phyloP scores from a whole-genome alignment of 2,888 invertebrate species.

The Ormyrus nitidulus region DNA sequence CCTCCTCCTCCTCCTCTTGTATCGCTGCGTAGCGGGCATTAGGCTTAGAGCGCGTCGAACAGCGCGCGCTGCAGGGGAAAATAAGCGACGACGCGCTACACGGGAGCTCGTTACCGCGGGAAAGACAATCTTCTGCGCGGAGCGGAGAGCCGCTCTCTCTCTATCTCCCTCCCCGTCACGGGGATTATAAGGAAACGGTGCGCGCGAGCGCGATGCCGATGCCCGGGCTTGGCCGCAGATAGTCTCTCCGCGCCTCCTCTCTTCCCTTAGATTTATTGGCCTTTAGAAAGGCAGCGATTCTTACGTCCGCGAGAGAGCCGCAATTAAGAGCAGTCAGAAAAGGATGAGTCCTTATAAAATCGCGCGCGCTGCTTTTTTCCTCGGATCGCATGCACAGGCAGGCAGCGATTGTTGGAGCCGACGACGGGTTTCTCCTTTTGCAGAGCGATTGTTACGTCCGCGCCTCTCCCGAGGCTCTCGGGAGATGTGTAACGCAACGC shows the following conservation, averaged over 20 bases:
- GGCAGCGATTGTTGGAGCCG: too few species aligned
- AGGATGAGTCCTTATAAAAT: slow-evolving; percentile 20
- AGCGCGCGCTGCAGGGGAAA: slow-evolving; percentile 63
- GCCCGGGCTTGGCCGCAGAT: slow-evolving; percentile 26
- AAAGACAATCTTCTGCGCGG: slow-evolving; percentile 61
- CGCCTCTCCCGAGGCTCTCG: too few species aligned
- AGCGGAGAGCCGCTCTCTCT: slow-evolving; percentile 48
- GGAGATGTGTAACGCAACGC: too few species aligned
- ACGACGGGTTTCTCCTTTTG: too few species aligned
- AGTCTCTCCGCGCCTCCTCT: neutral
- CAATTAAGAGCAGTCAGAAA: slow-evolving; percentile 46
- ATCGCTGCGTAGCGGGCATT: neutral
- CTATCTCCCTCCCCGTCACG: slow-evolving; percentile 50
- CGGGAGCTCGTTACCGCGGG: slow-evolving; percentile 72
- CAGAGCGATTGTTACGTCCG: too few species aligned
- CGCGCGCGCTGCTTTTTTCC: neutral
- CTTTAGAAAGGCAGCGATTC: slow-evolving; percentile 39
- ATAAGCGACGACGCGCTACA: slow-evolving; percentile 70
- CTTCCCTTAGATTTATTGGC: slow-evolving; percentile 49
- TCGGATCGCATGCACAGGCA: too few species aligned
- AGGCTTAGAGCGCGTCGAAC: neutral
- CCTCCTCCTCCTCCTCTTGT: neutral
- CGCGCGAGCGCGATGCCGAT: slow-evolving; percentile 29
- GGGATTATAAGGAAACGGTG: slow-evolving; percentile 48
- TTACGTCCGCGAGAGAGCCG: slow-evolving; percentile 15